Evolutionary conservation across 2,113 vertebrate species (phyloP), one percentile per base, ranked within the genome.

Genomic region (Chroicocephalus ridibundus): DNA sequence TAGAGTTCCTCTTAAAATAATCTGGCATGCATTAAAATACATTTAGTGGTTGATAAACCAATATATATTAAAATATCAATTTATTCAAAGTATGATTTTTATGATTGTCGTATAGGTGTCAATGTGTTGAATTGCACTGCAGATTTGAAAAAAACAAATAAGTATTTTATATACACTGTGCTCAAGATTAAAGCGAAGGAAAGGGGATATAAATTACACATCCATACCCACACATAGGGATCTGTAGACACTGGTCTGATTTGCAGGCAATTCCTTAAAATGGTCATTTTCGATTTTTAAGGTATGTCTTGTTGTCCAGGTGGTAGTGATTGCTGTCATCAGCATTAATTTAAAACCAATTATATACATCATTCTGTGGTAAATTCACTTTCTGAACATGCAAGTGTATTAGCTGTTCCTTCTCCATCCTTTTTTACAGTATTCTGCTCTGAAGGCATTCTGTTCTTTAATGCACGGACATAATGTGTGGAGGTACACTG

Each of bases 221-320:
- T 5, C 21, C 18, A 27, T 61, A 51, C 22, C 13, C 31, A 62
- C 40, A 42, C 16, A 6, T 7, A 40, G 9, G 3, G 38, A 49
- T 40, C 19, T 77, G 18, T 72, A 69, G 76, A 57, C 13, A n/a
- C 8, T 26, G 19, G 10, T 72, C 26, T 75, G 15, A 68, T 78
- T 94, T 95, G 46, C 13, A 83, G 80, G 7, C 31, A 61, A 25
- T 58, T 65, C 40, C 16, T 72, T 69, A 81, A 64, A 9, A 25
- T 32, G 22, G 47, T 57, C 0, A 25, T 22, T 72, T 69, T 76
- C 76, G 47, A 14, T 72, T 92, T 80, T 82, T 42, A 79, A 90
- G 27, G 1, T 1, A 1, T 31, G 1, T 51, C 17, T 21, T 66
- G 0, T 61, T 80, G 42, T 58, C 20, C 36, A 65, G 44, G 13